These are phyloP conservation scores for Osedax fenrisi DNA, from an alignment of 2,888 invertebrate species.

Conservation along the genomic window DNA sequence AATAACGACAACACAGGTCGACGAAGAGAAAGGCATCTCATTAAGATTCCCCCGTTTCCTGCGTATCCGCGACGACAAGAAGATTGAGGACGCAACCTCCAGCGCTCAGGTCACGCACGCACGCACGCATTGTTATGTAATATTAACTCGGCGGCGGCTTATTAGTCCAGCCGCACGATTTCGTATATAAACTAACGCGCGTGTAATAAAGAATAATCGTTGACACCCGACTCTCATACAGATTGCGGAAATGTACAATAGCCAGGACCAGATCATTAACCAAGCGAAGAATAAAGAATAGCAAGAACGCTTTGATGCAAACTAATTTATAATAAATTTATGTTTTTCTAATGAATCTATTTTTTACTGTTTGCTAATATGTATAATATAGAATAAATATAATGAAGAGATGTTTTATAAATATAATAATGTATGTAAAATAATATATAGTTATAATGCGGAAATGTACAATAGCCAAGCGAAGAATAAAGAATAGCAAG, in stretches of 20 bases:
- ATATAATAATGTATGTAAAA: too few relatives aligned
- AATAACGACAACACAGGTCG: constrained; percentile 62
- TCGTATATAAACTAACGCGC: not conserved
- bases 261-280: constrained; percentile 70
- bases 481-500: not conserved
- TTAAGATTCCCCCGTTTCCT: constrained; percentile 86
- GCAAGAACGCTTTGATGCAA: too few relatives aligned
- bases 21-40: constrained; percentile 81
- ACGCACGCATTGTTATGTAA: not conserved
- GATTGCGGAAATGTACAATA: constrained; percentile 73
- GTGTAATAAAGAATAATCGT: not conserved
- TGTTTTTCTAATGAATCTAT: too few relatives aligned
- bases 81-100: constrained; percentile 77
- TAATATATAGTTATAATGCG: too few relatives aligned
- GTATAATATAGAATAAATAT: too few relatives aligned
- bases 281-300: constrained; percentile 21
- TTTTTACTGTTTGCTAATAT: too few relatives aligned
- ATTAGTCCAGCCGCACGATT: too few relatives aligned
- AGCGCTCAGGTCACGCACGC: constrained; percentile 61
- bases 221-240: too few relatives aligned
- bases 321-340: too few relatives aligned
- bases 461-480: constrained; percentile 69
- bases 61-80: constrained; percentile 78
- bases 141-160: too few relatives aligned
- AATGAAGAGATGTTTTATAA: too few relatives aligned